Evolutionary conservation across 2,888 invertebrate genomes (phyloP).

Genomic region (Tanaodytes sp.): DNA sequence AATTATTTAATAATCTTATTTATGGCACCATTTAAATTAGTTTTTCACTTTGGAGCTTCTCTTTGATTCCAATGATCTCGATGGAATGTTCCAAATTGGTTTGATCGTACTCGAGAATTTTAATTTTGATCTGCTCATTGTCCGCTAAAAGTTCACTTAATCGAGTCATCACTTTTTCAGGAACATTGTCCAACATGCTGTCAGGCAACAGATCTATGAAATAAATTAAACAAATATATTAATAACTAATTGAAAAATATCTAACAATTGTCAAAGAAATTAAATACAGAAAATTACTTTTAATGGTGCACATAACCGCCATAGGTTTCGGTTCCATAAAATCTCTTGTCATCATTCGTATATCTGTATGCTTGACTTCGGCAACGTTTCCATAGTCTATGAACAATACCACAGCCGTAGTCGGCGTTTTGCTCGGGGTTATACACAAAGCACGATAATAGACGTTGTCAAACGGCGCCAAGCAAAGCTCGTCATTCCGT

Average conservation of each 20-base stretch:
- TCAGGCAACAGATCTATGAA: constrained; percentile 29
- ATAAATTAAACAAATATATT: too few relatives aligned
- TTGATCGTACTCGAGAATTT: constrained; percentile 15
- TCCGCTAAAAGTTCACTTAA: constrained; percentile 12
- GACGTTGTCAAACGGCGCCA: constrained; percentile 61
- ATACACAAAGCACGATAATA: constrained; percentile 68
- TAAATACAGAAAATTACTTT: too few relatives aligned
- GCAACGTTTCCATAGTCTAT: constrained; percentile 68
- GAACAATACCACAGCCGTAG: constrained; percentile 61
- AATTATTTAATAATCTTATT: too few relatives aligned
- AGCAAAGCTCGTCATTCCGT: constrained; percentile 64
- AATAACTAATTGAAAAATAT: too few relatives aligned
- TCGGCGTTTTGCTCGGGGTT: constrained; percentile 41
- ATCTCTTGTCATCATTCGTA: constrained; percentile 66
- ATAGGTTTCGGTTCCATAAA: constrained; percentile 61
- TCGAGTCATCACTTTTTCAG: constrained; percentile 12
- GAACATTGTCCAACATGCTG: constrained; percentile 1
- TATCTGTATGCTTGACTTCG: constrained; percentile 61
- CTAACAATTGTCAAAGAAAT: too few relatives aligned
- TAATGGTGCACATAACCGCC: constrained; percentile 59
- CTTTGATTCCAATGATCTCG: constrained; percentile 3
- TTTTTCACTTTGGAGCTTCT: constrained; percentile 16
- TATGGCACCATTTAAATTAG: constrained; percentile 7
- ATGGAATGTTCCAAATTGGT: neutral
- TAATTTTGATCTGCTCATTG: constrained; percentile 8